Evolutionary conservation across 2,888 invertebrate species (phyloP).

Genomic region (Orchesellides sinensis): DNA sequence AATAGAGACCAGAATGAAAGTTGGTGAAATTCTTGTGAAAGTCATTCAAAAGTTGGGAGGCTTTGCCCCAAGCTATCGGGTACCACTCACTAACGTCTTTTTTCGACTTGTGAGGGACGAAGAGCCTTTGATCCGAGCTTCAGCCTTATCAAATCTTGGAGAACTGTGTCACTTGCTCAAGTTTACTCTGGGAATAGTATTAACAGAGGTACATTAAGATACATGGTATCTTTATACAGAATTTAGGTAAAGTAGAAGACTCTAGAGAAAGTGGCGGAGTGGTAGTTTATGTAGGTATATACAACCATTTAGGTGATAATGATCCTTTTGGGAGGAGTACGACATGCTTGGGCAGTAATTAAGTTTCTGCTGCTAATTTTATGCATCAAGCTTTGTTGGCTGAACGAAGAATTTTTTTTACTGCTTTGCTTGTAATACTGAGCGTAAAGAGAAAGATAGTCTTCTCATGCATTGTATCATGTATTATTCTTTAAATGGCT

Average conservation of each 20-base stretch:
- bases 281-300: too few species aligned
- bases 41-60: constrained; percentile 85
- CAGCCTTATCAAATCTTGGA: constrained; percentile 89
- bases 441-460: too few species aligned
- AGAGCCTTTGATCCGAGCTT: constrained; percentile 86
- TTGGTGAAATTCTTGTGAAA: constrained; percentile 88
- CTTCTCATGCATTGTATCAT: too few species aligned
- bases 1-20: constrained; percentile 82
- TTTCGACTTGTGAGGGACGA: constrained; percentile 83
- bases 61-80: constrained; percentile 84
- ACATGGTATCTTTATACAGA: neutral
- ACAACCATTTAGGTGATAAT: too few species aligned
- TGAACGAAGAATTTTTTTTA: too few species aligned
- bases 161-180: constrained; percentile 87
- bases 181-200: constrained; percentile 84
- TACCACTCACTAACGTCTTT: constrained; percentile 84
- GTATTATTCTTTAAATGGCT: too few species aligned
- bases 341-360: too few species aligned
- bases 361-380: too few species aligned
- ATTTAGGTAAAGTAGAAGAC: neutral
- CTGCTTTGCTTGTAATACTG: too few species aligned
- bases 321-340: too few species aligned
- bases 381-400: too few species aligned
- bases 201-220: constrained; percentile 83
- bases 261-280: too few species aligned